Evolutionary conservation across 2,113 vertebrate genomes (phyloP), one percentile per base, ranked within the genome.

Genomic region (Raja brachyura): DNA sequence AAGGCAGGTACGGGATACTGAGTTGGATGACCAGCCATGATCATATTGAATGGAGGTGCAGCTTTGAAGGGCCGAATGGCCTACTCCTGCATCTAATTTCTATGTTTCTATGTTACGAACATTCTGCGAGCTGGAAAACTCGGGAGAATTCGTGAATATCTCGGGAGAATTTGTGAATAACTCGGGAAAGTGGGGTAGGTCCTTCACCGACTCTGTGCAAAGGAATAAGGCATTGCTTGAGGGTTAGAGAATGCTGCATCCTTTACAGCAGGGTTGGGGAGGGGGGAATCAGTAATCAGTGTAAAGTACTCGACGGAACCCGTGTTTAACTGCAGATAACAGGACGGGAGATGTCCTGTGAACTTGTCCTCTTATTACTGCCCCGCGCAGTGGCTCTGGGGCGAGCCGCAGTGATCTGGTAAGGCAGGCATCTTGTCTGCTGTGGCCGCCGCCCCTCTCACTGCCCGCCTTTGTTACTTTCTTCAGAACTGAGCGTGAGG

Each of bases 321-420:
- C 2, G 20, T 73, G 8, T 70, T 92, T 74, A 92, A 92, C 66
- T 73, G 3, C 66, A 48, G 90, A 70, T 73, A 92, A 73, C 33
- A 92, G 90, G 68, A 73, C 48, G 14, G 39, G 7, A 48, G 20
- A 33, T 25, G 68, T 39, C 39, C 33, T 11, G 13, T 33, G 9
- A 25, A 73, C 33, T 48, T 92, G 59, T 73, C 48, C 68, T 92
- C 73, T 92, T 92, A 92, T 92, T 92, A 73, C 90, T 54, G 90
- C 59, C 25, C 22, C 68, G 73, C 11, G 13, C 90, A 28, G 66
- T 54, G 39, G 31, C 73, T 73, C 33, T 28, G 48, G 39, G 90
- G 39, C 39, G 54, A 88, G 59, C 59, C 7, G 59, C 28, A 9
- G 83, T 63, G 63, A 88, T 88, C 83, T 63, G 5, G 28, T 5